Base-by-base conservation (phyloP, 1,140 invertebrate species). In the Bathynomus jamesi region DNA sequence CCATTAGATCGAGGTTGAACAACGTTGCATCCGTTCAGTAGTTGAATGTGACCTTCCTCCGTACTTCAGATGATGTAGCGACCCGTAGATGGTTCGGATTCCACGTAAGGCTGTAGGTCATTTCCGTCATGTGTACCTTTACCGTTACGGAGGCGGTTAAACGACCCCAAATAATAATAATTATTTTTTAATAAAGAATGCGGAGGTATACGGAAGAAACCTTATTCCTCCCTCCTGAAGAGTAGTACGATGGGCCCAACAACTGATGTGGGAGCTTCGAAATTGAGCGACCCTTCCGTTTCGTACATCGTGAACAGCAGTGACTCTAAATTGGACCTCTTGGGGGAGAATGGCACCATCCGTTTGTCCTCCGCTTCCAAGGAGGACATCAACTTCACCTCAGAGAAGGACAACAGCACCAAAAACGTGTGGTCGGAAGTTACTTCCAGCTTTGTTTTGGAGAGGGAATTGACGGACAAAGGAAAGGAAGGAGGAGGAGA, bases 391-490 rank as follows among this genome's bases (percentile, higher is more conserved):
- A 53, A 11, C 40, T 53, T 21, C 13, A 17, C 40, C 13, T 3
- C 21, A 17, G 40, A 53, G 13, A 53, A 53, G 40, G 40, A 53
- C 11, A 53, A 53, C 40, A 53, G 21, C 21, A 53, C 40, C 21
- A 53, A 53, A 17, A 53, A 21, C 21, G 21, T 53, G 11, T 53
- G 40, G 40, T 53, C 40, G 13, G 40, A 53, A 53, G 21, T 53
- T 53, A 53, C 40, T 5, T 53, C 40, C 11, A 53, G 40, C 21
- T 53, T 53, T 53, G 40, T 53, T 5, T 21, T 53, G 2, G 40
- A 53, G 40, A 53, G 21, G 21, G 40, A 53, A 5, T 70, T 10
- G 76, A 79, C 7, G 74, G 78, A 64, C 69, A 79, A 63, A 24
- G 11, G 27, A 2, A 11, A 17, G n/a, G 61, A 28, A 63, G 61